Evolutionary conservation across 2,113 vertebrate genomes (phyloP).

Genomic region (Fukomys damarensis): DNA sequence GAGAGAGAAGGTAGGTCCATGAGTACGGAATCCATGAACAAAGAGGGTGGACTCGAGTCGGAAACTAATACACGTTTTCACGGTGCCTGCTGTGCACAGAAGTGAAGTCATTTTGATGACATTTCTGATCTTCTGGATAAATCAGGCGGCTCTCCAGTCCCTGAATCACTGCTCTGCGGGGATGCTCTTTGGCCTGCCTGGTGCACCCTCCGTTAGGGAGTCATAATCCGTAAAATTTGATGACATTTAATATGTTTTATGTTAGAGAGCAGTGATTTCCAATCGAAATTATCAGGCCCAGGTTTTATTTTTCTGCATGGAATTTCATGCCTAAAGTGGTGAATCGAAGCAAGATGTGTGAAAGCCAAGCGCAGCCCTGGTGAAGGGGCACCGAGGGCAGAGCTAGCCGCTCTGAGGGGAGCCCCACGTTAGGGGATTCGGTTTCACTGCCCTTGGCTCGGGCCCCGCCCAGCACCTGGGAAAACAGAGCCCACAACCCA

Average conservation of each 20-base stretch:
- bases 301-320: background rate
- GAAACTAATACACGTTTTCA: accelerated
- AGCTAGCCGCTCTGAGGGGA: background rate
- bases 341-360: slow-evolving; percentile 55
- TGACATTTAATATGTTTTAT: slow-evolving; percentile 36
- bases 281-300: slow-evolving; percentile 7
- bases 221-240: slow-evolving; percentile 26
- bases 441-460: slow-evolving; percentile 54
- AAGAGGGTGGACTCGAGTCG: accelerated
- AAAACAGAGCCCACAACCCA: slow-evolving; percentile 57
- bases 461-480: slow-evolving; percentile 73
- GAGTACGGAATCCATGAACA: accelerated
- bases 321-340: background rate
- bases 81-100: accelerated
- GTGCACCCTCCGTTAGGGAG: background rate
- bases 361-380: background rate
- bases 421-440: background rate
- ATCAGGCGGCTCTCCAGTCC: background rate
- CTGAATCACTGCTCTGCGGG: accelerated
- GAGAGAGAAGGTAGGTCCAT: background rate
- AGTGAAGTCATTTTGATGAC: no score
- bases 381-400: background rate
- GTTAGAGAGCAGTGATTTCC: slow-evolving; percentile 46
- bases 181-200: background rate
- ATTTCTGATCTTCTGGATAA: background rate